These are phyloP conservation scores for Myotis findleyi DNA, from an alignment of 2,797 vertebrate genomes.

Conservation along the genomic window DNA sequence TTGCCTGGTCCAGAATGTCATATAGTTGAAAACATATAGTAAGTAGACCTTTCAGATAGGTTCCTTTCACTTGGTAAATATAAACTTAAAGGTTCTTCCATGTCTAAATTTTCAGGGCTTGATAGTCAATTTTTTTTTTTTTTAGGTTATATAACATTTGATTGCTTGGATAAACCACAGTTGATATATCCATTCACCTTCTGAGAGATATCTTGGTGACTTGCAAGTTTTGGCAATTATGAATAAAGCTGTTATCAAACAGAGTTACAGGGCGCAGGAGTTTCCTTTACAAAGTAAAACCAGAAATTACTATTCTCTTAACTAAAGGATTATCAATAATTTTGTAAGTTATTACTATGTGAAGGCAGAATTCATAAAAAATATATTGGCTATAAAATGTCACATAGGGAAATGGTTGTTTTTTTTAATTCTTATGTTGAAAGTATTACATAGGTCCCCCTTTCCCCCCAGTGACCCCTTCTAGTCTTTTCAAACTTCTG, in stretches of 20 bases:
- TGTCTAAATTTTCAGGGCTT: background rate
- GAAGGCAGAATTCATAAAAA: slow-evolving; percentile 15
- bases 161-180: background rate
- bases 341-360: slow-evolving; percentile 25
- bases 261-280: background rate
- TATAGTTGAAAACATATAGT: background rate
- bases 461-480: too few species aligned
- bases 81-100: background rate
- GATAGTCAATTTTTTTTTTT: slow-evolving; percentile 4
- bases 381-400: slow-evolving; percentile 6
- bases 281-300: slow-evolving; percentile 49
- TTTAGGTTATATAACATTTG: background rate
- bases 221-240: slow-evolving; percentile 28
- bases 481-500: background rate
- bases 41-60: background rate
- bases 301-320: slow-evolving; percentile 2
- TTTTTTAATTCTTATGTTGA: too few species aligned
- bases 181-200: background rate
- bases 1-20: background rate
- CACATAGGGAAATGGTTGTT: background rate
- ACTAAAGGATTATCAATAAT: slow-evolving; percentile 30
- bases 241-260: background rate
- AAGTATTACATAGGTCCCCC: too few species aligned
- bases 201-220: background rate
- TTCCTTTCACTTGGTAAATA: background rate